Evolutionary conservation across 2,888 invertebrate species (phyloP).

Genomic region (Drosophila buzzatii): DNA sequence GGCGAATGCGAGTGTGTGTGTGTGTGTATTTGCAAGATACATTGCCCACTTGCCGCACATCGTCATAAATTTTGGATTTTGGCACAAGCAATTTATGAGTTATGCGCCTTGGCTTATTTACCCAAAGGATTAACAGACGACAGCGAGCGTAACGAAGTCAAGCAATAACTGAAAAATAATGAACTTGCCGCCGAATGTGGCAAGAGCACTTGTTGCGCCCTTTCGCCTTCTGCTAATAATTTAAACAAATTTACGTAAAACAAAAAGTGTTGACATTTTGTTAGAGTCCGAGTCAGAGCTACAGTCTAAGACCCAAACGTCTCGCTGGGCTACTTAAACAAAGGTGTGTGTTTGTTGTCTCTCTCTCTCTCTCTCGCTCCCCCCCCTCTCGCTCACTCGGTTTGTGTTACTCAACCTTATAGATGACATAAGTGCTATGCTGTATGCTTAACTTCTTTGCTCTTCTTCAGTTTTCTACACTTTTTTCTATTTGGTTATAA

Average conservation of each 20-base stretch:
- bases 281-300: not conserved
- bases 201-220: conserved; percentile 50
- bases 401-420: conserved; percentile 11
- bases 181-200: conserved; percentile 62
- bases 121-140: conserved; percentile 67
- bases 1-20: too few species aligned
- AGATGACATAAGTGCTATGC: conserved; percentile 62
- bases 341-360: conserved; percentile 46
- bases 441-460: conserved; percentile 22
- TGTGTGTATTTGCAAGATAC: conserved; percentile 35
- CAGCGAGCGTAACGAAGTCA: conserved; percentile 1
- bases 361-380: not conserved
- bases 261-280: conserved; percentile 56
- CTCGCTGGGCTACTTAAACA: conserved; percentile 35
- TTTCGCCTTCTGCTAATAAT: conserved; percentile 66
- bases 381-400: not conserved
- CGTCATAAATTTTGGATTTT: conserved; percentile 72
- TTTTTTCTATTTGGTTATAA: conserved; percentile 73
- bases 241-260: conserved; percentile 74
- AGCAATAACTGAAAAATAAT: conserved; percentile 41
- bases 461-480: conserved; percentile 22
- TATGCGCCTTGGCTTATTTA: conserved; percentile 66
- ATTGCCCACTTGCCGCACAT: conserved; percentile 44
- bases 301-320: conserved; percentile 5
- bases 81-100: conserved; percentile 74